A percentile compares a stretch with the other conserved stretches of the same genome.
phyloP scores from a whole-genome alignment of 2,888 invertebrate species.

The Catonia carolina region DNA sequence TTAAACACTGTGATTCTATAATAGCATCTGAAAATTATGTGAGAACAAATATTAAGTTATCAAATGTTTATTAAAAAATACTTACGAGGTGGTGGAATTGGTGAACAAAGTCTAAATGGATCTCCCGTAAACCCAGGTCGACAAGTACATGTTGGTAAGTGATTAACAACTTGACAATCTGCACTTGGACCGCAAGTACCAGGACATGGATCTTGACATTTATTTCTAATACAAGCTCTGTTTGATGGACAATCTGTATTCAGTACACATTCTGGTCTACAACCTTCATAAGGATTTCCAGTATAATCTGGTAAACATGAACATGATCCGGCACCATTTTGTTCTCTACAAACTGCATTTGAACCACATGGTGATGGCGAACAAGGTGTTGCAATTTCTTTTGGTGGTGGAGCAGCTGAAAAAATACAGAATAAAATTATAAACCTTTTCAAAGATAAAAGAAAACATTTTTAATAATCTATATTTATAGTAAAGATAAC shows the following conservation, averaged over 20 bases:
- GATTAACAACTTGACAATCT: conserved; percentile 47
- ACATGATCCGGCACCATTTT: conserved; percentile 64
- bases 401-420: conserved; percentile 49
- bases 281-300: conserved; percentile 58
- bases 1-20: no score
- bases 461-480: neutral
- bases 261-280: conserved; percentile 47
- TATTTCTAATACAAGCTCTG: conserved; percentile 44
- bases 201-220: conserved; percentile 48
- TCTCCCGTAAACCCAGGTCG: conserved; percentile 43
- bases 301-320: conserved; percentile 61
- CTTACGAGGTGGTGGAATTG: conserved; percentile 27
- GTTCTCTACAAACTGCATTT: conserved; percentile 47
- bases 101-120: conserved; percentile 42
- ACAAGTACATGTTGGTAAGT: conserved; percentile 49
- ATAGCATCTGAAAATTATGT: no score
- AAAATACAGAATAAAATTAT: conserved; percentile 40
- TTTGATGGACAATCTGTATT: conserved; percentile 45
- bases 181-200: conserved; percentile 49
- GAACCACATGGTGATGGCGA: conserved; percentile 48
- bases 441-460: conserved; percentile 3
- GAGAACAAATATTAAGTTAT: no score
- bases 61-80: no score
- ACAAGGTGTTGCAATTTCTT: conserved; percentile 51
- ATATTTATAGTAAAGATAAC: neutral